phyloP scores from a whole-genome alignment of 1,140 invertebrate species.

The Paracyclopina nana region DNA sequence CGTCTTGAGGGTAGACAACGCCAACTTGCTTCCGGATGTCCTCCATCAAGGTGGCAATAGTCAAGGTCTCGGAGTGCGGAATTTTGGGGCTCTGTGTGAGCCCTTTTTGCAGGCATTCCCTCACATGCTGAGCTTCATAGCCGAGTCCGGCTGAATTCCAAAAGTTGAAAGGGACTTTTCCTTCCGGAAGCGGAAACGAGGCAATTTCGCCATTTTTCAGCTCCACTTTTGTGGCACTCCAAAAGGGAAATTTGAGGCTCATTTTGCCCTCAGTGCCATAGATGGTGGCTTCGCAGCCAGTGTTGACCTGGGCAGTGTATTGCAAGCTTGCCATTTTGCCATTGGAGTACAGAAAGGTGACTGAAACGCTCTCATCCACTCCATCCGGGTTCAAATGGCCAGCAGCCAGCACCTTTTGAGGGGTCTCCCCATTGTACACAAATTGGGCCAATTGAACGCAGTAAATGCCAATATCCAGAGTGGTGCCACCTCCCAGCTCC shows the following conservation, averaged over 20 bases:
- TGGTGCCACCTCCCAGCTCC: constrained; percentile 49
- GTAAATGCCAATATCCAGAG: constrained; percentile 67
- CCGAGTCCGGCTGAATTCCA: constrained; percentile 21
- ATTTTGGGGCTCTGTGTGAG: constrained; percentile 38
- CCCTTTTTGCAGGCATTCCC: constrained; percentile 27
- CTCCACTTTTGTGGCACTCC: not conserved
- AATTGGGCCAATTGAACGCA: constrained; percentile 38
- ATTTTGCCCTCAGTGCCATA: not conserved
- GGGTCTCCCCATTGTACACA: not conserved
- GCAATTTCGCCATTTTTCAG: not conserved
- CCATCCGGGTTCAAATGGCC: not conserved
- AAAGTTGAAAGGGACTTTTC: constrained; percentile 18
- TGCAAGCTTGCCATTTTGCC: not conserved
- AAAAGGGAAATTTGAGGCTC: not conserved
- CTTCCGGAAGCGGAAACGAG: not conserved
- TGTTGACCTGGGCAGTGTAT: not conserved
- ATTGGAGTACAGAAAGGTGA: not conserved
- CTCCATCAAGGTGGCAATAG: constrained; percentile 42
- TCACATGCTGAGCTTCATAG: constrained; percentile 22
- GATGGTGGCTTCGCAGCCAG: not conserved
- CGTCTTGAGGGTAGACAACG: constrained; percentile 37
- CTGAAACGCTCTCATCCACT: not conserved
- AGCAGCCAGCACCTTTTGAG: not conserved
- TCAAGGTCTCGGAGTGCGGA: constrained; percentile 35
- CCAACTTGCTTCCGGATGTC: constrained; percentile 41